Conservation (phyloP, 2,113 vertebrate species). For the Caloenas nicobarica region DNA sequence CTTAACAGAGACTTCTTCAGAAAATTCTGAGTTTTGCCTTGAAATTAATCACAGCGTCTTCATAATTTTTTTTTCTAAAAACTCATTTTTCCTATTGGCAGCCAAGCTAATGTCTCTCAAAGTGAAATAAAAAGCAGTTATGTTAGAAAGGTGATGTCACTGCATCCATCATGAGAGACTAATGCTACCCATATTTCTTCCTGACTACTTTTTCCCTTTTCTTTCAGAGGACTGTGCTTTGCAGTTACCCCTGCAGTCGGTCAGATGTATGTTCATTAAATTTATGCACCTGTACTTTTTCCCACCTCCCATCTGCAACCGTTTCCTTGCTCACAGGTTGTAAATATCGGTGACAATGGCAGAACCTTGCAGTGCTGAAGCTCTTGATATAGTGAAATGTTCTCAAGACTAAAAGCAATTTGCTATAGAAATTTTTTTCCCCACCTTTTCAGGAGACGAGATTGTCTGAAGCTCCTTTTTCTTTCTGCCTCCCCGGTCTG, state of each 20-base stretch:
- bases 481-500: neutral
- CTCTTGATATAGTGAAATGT: neutral
- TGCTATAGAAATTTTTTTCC: neutral
- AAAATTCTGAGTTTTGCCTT: neutral
- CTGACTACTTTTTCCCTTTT: neutral
- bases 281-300: neutral
- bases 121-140: neutral
- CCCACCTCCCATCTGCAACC: neutral
- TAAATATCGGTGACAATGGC: neutral
- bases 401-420: neutral
- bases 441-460: neutral
- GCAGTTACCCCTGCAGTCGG: neutral
- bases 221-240: neutral
- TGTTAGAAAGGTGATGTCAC: neutral
- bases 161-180: fast-evolving
- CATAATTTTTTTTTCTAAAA: neutral
- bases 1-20: neutral
- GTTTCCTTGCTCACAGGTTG: neutral
- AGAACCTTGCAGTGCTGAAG: neutral
- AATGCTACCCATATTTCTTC: neutral
- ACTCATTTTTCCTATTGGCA: neutral
- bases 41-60: neutral
- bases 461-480: neutral
- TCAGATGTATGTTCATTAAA: neutral
- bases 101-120: neutral